phyloP scores from a whole-genome alignment of 2,797 vertebrate genomes.

The Sebastolobus altivelis region DNA sequence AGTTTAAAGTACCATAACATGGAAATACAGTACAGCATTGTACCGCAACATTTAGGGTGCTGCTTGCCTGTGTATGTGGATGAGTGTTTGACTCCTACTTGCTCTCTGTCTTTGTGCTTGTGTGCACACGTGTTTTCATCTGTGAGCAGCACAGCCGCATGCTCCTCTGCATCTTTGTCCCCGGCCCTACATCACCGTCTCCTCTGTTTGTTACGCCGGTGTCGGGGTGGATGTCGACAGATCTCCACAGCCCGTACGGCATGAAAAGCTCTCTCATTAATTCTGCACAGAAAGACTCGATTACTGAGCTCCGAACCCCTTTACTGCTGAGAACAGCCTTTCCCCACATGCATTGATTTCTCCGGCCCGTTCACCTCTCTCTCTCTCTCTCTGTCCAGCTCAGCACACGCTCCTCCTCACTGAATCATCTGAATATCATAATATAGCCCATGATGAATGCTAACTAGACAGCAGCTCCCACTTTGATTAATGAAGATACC shows the following conservation, averaged over 20 bases:
- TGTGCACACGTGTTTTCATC: neutral
- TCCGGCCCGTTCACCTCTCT: constrained; percentile 21
- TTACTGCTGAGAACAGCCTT: constrained; percentile 79
- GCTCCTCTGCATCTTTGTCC: constrained; percentile 13
- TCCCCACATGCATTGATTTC: constrained; percentile 72
- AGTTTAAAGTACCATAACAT: no score
- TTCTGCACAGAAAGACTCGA: constrained; percentile 74
- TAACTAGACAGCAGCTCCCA: constrained; percentile 75
- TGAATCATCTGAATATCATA: constrained; percentile 80
- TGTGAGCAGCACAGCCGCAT: neutral
- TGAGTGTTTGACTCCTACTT: neutral
- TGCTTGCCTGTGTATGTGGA: neutral
- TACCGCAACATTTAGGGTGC: no score
- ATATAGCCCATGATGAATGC: constrained; percentile 76
- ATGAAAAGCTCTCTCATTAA: constrained; percentile 68
- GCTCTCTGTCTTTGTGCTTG: neutral
- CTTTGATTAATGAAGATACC: constrained; percentile 80
- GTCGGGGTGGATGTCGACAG: constrained; percentile 42
- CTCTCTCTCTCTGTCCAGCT: constrained; percentile 26
- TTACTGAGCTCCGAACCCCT: constrained; percentile 59
- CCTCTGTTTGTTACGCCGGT: constrained; percentile 32
- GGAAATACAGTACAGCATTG: no score
- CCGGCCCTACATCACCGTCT: neutral
- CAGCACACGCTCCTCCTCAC: constrained; percentile 50
- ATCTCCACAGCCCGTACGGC: constrained; percentile 36